Percentiles rank a stretch among this genome's conserved stretches.
Conservation (phyloP, 2,888 invertebrate genomes). For the Coelinius sp. region DNA sequence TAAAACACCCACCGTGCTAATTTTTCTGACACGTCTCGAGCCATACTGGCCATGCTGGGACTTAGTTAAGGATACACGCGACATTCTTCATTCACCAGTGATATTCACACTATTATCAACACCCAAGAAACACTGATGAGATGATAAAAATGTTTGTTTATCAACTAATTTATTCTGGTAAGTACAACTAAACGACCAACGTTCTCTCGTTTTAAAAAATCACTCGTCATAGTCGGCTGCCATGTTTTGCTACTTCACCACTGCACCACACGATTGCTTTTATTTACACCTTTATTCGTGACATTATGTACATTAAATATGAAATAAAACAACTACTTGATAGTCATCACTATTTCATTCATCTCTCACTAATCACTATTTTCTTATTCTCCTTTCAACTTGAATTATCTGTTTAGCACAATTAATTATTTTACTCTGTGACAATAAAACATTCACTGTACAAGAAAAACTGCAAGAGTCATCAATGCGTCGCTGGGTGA, state of each 20-base stretch:
- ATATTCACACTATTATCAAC: not conserved
- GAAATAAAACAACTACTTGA: not conserved
- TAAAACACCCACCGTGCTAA: conserved; percentile 66
- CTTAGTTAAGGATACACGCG: conserved; percentile 70
- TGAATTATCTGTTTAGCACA: conserved; percentile 6
- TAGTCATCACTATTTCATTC: not conserved
- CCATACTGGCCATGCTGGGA: conserved; percentile 69
- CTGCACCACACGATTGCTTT: conserved; percentile 14
- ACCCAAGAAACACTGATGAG: not conserved
- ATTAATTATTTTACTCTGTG: too few species aligned
- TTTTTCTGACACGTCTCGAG: conserved; percentile 69
- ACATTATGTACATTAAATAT: not conserved
- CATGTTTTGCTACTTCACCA: conserved; percentile 48
- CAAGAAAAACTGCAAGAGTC: not conserved
- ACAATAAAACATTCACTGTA: not conserved
- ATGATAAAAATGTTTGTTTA: too few species aligned
- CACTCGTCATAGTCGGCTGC: conserved; percentile 67
- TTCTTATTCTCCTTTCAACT: not conserved
- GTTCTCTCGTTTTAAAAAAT: not conserved
- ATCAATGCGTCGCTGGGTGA: conserved; percentile 10
- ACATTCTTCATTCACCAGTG: conserved; percentile 59
- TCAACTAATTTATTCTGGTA: not conserved
- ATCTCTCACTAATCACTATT: too few species aligned
- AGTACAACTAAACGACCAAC: not conserved
- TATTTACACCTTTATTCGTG: conserved; percentile 20